Percentiles rank a stretch among this genome's conserved stretches.
Conservation (phyloP, 2,797 vertebrate species). For the Oryzias sinensis region DNA sequence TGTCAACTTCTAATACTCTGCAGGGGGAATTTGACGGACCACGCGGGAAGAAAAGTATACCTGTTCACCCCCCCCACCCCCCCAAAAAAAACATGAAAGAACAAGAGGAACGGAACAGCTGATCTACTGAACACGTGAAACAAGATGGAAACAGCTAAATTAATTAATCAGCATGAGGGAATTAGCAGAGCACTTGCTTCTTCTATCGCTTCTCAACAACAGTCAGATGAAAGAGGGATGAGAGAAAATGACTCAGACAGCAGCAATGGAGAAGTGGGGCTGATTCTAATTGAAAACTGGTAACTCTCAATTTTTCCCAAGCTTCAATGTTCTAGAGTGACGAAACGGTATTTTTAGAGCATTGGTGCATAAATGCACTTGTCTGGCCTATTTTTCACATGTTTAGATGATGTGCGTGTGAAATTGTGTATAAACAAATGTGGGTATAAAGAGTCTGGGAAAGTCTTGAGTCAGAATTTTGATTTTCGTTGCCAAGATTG, state of each 20-base stretch:
- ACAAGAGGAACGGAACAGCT: slow-evolving; percentile 36
- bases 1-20: slow-evolving; percentile 52
- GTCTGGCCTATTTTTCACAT: slow-evolving; percentile 41
- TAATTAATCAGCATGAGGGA: slow-evolving; percentile 50
- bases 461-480: background rate
- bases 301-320: slow-evolving; percentile 48
- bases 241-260: slow-evolving; percentile 32
- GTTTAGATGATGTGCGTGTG: slow-evolving; percentile 19
- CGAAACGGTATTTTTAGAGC: slow-evolving; percentile 58
- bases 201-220: slow-evolving; percentile 24
- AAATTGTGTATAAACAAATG: slow-evolving; percentile 16
- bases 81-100: background rate
- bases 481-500: background rate
- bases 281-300: slow-evolving; percentile 38
- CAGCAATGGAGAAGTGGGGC: slow-evolving; percentile 17
- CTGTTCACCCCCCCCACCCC: slow-evolving; percentile 13
- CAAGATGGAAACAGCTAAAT: slow-evolving; percentile 36
- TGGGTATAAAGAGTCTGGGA: slow-evolving; percentile 8
- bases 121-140: slow-evolving; percentile 39
- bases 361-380: slow-evolving; percentile 31
- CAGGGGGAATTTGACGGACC: slow-evolving; percentile 50
- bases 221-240: slow-evolving; percentile 36
- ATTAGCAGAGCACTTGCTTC: slow-evolving; percentile 39
- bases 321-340: slow-evolving; percentile 47
- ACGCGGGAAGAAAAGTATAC: slow-evolving; percentile 30